Evolutionary conservation across 2,888 invertebrate genomes (phyloP).

Genomic region (Caenorhabditis doughertyi): DNA sequence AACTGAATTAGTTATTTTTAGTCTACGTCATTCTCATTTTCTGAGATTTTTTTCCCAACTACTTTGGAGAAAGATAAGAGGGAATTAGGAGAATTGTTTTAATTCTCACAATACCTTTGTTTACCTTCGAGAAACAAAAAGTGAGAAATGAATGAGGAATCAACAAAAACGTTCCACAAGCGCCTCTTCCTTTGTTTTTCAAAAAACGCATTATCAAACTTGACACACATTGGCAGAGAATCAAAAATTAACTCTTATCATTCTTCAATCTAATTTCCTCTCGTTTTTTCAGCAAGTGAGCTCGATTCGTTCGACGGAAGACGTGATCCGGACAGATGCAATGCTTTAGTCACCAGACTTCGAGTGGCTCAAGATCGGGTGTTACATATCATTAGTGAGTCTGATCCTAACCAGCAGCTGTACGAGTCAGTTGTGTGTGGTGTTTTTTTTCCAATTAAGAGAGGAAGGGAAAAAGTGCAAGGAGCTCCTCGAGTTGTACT

Average conservation of each 20-base stretch:
- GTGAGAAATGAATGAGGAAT: slow-evolving; percentile 4
- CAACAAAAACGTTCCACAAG: slow-evolving; percentile 3
- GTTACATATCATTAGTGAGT: slow-evolving; percentile 82
- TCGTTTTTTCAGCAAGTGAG: slow-evolving; percentile 86
- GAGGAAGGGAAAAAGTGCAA: slow-evolving; percentile 2
- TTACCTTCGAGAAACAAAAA: slow-evolving; percentile 4
- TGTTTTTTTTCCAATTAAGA: background rate
- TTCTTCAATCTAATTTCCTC: background rate
- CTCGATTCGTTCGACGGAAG: slow-evolving; percentile 99
- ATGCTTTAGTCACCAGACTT: slow-evolving; percentile 94
- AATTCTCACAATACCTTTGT: slow-evolving; percentile 15
- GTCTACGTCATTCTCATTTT: slow-evolving; percentile 10
- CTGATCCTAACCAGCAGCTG: background rate
- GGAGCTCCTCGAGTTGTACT: slow-evolving; percentile 11
- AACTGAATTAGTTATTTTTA: slow-evolving; percentile 4
- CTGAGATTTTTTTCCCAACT: background rate
- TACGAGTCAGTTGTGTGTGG: background rate
- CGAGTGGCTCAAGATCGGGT: slow-evolving; percentile 89
- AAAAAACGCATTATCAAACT: slow-evolving; percentile 9
- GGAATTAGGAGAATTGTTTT: background rate
- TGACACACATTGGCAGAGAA: slow-evolving; percentile 1
- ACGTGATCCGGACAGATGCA: slow-evolving; percentile 95
- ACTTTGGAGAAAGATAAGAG: background rate
- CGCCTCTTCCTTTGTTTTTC: slow-evolving; percentile 1
- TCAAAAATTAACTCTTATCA: background rate